Percentiles rank a stretch among this genome's conserved stretches.
These are phyloP conservation scores for Orestias chungarensis DNA, from an alignment of 2,797 vertebrate species.

Conservation along the genomic window DNA sequence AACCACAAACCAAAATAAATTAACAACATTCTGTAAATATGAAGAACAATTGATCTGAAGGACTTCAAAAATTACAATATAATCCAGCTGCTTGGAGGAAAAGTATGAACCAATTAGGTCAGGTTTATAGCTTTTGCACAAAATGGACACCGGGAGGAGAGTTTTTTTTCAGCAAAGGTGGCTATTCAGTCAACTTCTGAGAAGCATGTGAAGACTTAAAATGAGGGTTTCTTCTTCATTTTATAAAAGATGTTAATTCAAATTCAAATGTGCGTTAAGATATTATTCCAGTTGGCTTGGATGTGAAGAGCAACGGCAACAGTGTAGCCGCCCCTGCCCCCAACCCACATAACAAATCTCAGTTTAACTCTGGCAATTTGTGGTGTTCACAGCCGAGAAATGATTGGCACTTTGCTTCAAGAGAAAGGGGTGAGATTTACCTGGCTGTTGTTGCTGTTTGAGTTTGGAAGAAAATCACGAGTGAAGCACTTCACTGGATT, in stretches of 20 bases:
- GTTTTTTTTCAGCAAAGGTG: not conserved
- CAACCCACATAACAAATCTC: not conserved
- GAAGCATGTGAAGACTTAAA: not conserved
- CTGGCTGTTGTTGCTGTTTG: not conserved
- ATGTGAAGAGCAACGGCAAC: not conserved
- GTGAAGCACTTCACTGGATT: not conserved
- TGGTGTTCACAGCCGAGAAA: not conserved
- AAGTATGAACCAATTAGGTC: not conserved
- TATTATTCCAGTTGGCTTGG: not conserved
- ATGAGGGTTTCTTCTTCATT: not conserved
- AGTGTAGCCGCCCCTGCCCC: not conserved
- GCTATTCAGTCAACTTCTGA: not conserved
- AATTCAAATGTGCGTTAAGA: not conserved
- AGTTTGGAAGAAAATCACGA: not conserved
- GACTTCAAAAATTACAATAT: not conserved
- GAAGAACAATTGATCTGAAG: not conserved
- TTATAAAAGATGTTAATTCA: not conserved
- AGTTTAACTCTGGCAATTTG: slow-evolving; percentile 13
- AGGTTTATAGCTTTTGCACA: not conserved
- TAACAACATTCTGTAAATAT: not conserved
- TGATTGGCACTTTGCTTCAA: slow-evolving; percentile 8
- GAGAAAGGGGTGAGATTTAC: not conserved
- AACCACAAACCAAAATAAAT: not conserved
- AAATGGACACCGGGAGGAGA: not conserved
- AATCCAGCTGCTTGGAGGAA: not conserved